Percentiles rank a stretch among this genome's conserved stretches.
These are phyloP conservation scores for Drosophila watanabei DNA, from an alignment of 1,140 invertebrate genomes.

Conservation along the genomic window DNA sequence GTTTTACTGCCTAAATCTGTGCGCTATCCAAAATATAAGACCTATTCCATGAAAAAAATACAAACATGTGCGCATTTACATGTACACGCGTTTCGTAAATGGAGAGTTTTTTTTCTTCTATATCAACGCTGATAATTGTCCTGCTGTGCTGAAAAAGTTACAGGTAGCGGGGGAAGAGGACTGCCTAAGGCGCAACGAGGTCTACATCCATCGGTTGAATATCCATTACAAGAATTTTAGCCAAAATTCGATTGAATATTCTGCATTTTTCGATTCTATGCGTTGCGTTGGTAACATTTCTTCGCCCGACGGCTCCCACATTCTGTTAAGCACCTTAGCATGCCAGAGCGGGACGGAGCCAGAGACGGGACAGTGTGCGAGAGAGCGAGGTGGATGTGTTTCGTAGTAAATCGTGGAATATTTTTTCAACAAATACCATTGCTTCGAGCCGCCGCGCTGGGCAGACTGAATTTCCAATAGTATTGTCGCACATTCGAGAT, in stretches of 20 bases:
- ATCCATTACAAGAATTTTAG: not conserved
- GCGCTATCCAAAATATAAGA: not conserved
- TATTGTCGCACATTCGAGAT: constrained; percentile 76
- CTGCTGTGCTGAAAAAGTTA: not conserved
- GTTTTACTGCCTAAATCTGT: not conserved
- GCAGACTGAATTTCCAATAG: constrained; percentile 68
- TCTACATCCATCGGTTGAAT: not conserved
- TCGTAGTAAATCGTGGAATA: constrained; percentile 24
- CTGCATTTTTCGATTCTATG: not conserved
- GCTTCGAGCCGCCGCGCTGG: constrained; percentile 73
- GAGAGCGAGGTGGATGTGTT: constrained; percentile 15
- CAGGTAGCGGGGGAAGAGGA: not conserved
- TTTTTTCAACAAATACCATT: constrained; percentile 36
- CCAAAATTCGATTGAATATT: not conserved
- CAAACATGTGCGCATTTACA: not conserved
- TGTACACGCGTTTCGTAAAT: not conserved
- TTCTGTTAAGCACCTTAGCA: constrained; percentile 33
- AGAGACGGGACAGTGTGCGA: constrained; percentile 9
- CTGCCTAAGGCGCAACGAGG: not conserved
- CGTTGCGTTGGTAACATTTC: constrained; percentile 13
- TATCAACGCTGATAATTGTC: not conserved
- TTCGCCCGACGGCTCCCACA: constrained; percentile 13
- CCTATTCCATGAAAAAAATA: not conserved
- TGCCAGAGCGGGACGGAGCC: constrained; percentile 14
- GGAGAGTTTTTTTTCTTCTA: not conserved